Evolutionary conservation across 2,113 vertebrate species (phyloP).

Genomic region (Pelecanus crispus): DNA sequence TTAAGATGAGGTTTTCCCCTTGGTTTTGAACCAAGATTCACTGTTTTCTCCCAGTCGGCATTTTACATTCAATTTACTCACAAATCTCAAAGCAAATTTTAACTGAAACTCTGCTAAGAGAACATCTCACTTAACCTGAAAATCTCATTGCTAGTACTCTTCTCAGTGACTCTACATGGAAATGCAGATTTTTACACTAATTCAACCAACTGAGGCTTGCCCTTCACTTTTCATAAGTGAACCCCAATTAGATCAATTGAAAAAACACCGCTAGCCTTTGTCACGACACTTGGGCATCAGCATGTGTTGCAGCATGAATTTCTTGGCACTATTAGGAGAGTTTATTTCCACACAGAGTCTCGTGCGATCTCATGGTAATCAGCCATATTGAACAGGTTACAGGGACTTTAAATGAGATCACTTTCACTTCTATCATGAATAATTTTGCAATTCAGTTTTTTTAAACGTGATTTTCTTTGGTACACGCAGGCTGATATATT

Average conservation of each 20-base stretch:
- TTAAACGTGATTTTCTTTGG: neutral
- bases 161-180: neutral
- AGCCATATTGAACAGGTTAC: neutral
- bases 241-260: neutral
- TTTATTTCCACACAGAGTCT: neutral
- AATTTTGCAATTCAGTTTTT: neutral
- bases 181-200: neutral
- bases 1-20: neutral
- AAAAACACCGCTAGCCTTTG: neutral
- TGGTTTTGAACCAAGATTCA: neutral
- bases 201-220: neutral
- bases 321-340: neutral
- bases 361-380: neutral
- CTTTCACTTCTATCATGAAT: neutral
- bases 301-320: neutral
- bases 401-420: neutral
- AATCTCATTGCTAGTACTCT: neutral
- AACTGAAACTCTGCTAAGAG: neutral
- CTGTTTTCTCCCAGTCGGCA: neutral
- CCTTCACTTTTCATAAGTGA: neutral
- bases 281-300: neutral
- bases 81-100: neutral
- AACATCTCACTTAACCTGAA: neutral
- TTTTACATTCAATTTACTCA: neutral
- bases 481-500: neutral